Conservation (phyloP, 1,140 invertebrate species). For the Drosophila sechellia region DNA sequence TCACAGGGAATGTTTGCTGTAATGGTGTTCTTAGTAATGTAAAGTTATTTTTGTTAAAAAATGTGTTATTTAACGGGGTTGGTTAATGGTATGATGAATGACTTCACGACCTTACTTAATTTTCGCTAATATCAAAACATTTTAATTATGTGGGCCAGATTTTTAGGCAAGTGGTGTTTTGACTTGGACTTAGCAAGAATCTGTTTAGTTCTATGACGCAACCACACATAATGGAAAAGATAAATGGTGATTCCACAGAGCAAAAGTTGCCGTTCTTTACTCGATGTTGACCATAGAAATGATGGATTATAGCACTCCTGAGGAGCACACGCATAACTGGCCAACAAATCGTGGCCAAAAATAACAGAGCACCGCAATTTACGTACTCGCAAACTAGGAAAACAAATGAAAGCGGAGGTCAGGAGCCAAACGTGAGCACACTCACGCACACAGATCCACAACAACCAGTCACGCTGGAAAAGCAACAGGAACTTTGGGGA, state of each 20-base stretch:
- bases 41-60: not conserved
- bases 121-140: not conserved
- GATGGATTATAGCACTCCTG: slow-evolving; percentile 28
- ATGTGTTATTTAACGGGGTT: not conserved
- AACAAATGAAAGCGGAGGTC: slow-evolving; percentile 38
- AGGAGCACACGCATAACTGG: slow-evolving; percentile 31
- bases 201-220: not conserved
- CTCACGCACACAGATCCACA: slow-evolving; percentile 1
- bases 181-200: not conserved
- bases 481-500: slow-evolving; percentile 53
- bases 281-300: slow-evolving; percentile 14
- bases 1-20: not conserved
- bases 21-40: not conserved
- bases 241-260: slow-evolving; percentile 15
- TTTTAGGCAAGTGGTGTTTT: too few relatives aligned
- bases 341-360: slow-evolving; percentile 32
- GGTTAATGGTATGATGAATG: too few relatives aligned
- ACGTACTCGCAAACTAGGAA: slow-evolving; percentile 19
- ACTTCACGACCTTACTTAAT: too few relatives aligned
- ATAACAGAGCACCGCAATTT: slow-evolving; percentile 29
- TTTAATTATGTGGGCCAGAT: too few relatives aligned
- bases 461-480: slow-evolving; percentile 12
- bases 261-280: slow-evolving; percentile 4
- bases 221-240: slow-evolving; percentile 1
- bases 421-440: slow-evolving; percentile 40